Conservation (phyloP, 2,888 invertebrate genomes). For the Eupithecia pulchellata region DNA sequence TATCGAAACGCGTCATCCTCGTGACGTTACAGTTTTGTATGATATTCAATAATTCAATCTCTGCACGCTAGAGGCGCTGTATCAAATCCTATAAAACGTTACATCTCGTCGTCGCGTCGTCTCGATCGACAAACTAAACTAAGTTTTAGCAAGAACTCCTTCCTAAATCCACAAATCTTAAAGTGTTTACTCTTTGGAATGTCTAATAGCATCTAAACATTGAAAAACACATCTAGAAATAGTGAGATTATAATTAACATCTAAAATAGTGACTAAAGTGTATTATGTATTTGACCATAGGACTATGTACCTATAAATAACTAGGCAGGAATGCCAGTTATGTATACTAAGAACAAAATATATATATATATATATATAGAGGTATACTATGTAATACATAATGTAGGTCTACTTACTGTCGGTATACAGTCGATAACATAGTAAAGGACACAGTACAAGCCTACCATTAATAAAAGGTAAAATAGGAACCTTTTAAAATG, state of each 20-base stretch:
- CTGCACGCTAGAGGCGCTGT: background rate
- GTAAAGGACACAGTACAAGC: background rate
- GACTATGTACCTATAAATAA: background rate
- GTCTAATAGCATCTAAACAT: conserved; percentile 29
- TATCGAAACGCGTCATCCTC: no score
- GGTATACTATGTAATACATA: no score
- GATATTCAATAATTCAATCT: background rate
- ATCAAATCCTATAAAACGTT: background rate
- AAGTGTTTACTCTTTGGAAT: conserved; percentile 39
- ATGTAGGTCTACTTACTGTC: background rate
- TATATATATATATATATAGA: no score
- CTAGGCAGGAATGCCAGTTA: background rate
- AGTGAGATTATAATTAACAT: conserved; percentile 21
- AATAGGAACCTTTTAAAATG: conserved; percentile 2
- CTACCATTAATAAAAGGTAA: background rate
- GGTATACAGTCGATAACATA: background rate
- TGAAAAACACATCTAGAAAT: conserved; percentile 33
- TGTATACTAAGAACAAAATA: background rate
- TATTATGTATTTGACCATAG: conserved; percentile 11
- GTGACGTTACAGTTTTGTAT: no score
- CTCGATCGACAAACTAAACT: background rate
- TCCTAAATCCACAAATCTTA: background rate
- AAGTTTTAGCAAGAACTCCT: background rate
- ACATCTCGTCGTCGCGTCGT: background rate
- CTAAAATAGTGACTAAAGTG: conserved; percentile 27